These are phyloP conservation scores for Paragorgia papillata DNA, from an alignment of 92 coral and sea anemone species.

Conservation along the genomic window DNA sequence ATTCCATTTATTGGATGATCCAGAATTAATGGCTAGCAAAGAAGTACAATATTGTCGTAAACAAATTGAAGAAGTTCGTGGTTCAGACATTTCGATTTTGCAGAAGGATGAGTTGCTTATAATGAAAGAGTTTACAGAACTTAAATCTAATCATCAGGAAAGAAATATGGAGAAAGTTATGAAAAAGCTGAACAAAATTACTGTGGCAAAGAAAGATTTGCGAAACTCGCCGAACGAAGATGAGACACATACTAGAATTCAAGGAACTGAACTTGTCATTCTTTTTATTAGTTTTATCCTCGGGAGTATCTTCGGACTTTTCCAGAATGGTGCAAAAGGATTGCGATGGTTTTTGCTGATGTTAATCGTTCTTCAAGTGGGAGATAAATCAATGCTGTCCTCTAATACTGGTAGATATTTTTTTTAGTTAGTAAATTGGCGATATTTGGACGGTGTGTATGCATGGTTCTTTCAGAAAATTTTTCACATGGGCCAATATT, in stretches of 20 bases:
- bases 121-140: neutral
- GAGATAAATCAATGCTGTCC: neutral
- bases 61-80: neutral
- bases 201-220: neutral
- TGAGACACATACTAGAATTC: neutral
- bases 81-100: too few relatives aligned
- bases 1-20: conserved; percentile 59
- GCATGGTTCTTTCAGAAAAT: too few relatives aligned
- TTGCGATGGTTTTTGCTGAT: neutral
- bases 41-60: conserved; percentile 23
- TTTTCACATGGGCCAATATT: too few relatives aligned
- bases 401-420: neutral
- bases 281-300: neutral
- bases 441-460: too few relatives aligned
- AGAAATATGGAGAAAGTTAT: neutral
- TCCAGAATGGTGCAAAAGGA: neutral
- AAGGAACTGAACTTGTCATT: neutral
- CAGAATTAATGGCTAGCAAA: conserved; percentile 42
- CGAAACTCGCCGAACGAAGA: neutral
- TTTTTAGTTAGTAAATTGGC: too few relatives aligned
- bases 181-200: neutral
- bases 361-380: neutral
- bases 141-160: neutral
- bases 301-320: neutral
- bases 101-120: too few relatives aligned